Conservation (phyloP, 2,797 vertebrate genomes). For the Enoplosus armatus region DNA sequence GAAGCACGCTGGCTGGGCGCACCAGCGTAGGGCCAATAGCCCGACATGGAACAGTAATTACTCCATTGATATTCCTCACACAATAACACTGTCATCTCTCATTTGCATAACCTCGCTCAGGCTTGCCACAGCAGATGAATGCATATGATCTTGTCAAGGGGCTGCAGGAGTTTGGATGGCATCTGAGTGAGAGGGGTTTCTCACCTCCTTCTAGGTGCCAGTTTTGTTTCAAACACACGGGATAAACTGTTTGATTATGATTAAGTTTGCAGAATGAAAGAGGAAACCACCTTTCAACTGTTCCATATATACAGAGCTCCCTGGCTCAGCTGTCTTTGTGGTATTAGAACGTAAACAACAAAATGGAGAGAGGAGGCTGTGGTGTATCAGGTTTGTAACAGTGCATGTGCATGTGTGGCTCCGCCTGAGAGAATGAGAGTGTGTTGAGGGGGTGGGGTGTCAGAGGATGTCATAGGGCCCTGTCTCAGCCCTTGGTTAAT, state of each 20-base stretch:
- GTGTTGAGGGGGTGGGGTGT: conserved; percentile 75
- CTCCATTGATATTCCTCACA: conserved; percentile 99
- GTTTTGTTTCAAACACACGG: conserved; percentile 56
- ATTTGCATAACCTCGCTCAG: conserved; percentile 98
- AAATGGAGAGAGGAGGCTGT: conserved; percentile 53
- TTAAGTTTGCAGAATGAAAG: conserved; percentile 51
- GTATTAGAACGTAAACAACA: conserved; percentile 63
- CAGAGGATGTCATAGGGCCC: conserved; percentile 84
- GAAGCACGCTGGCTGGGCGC: conserved; percentile 90
- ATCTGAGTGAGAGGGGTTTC: conserved; percentile 69
- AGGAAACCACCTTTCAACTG: conserved; percentile 39
- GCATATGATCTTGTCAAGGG: conserved; percentile 89
- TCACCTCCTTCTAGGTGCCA: conserved; percentile 59
- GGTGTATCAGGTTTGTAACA: conserved; percentile 58
- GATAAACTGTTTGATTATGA: conserved; percentile 69
- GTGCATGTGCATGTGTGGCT: conserved; percentile 49
- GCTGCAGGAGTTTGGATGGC: conserved; percentile 88
- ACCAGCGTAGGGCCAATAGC: conserved; percentile 88
- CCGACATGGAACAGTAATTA: conserved; percentile 98
- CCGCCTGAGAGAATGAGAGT: conserved; percentile 64
- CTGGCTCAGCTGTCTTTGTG: conserved; percentile 54
- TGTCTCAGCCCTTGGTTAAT: conserved; percentile 83
- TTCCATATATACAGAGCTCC: conserved; percentile 22
- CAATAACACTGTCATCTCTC: conserved; percentile 99
- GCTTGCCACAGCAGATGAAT: conserved; percentile 88